Evolutionary conservation across 1,140 invertebrate species (phyloP).

Genomic region (Drosophila lacertosa): DNA sequence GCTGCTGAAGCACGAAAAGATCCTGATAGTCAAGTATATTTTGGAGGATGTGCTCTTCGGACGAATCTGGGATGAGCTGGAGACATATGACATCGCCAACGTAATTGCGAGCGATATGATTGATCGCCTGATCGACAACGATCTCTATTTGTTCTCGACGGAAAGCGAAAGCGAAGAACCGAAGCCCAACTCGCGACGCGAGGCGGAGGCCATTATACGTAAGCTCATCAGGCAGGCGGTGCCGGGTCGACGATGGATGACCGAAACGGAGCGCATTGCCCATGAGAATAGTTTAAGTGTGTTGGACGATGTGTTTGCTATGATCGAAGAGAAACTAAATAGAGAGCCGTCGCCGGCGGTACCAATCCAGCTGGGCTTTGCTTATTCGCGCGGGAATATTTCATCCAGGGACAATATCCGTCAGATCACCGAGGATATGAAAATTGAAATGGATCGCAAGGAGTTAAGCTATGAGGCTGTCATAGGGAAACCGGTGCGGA

Average conservation of each 20-base stretch:
- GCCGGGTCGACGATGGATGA: slow-evolving; percentile 69
- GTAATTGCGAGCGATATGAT: slow-evolving; percentile 53
- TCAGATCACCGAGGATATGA: neutral
- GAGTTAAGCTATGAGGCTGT: neutral
- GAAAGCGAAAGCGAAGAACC: slow-evolving; percentile 58
- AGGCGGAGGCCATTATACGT: slow-evolving; percentile 58
- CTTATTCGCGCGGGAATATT: neutral
- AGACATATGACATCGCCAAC: slow-evolving; percentile 54
- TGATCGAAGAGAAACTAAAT: slow-evolving; percentile 18
- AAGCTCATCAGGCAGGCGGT: slow-evolving; percentile 68
- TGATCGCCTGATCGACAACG: slow-evolving; percentile 71
- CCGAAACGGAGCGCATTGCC: slow-evolving; percentile 52
- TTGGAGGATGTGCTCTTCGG: slow-evolving; percentile 67
- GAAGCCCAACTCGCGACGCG: slow-evolving; percentile 14
- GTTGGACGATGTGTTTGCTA: slow-evolving; percentile 48
- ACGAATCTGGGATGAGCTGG: slow-evolving; percentile 43
- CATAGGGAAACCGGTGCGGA: neutral
- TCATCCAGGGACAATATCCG: slow-evolving; percentile 31
- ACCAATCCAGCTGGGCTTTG: neutral
- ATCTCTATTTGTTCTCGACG: slow-evolving; percentile 62
- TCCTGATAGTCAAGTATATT: slow-evolving; percentile 47
- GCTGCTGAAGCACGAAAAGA: slow-evolving; percentile 43
- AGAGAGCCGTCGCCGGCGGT: neutral
- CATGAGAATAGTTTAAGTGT: slow-evolving; percentile 51
- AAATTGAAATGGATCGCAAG: neutral